Conservation (phyloP, 2,797 vertebrate genomes). For the Sylvia borin region DNA sequence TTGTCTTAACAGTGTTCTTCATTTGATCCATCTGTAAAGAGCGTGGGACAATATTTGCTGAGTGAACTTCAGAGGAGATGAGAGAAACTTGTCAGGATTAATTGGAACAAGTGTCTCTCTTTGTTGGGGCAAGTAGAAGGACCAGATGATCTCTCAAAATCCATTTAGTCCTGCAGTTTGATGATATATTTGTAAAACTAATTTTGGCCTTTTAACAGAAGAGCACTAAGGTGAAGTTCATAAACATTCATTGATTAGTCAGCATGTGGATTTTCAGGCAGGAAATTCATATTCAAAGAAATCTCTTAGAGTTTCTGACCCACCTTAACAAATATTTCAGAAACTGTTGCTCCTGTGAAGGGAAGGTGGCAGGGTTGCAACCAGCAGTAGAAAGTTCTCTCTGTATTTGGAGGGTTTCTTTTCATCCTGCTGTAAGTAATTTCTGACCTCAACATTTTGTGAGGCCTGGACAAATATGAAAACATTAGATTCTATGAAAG, state of each 20-base stretch:
- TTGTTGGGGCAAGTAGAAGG: background rate
- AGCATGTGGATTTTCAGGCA: background rate
- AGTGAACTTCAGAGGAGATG: background rate
- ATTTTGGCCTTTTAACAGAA: background rate
- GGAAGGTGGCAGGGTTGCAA: background rate
- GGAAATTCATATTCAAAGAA: background rate
- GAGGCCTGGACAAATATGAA: background rate
- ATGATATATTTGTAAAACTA: background rate
- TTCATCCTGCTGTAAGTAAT: conserved; percentile 4
- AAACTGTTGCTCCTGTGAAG: background rate
- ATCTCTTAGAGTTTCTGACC: background rate
- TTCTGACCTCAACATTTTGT: background rate
- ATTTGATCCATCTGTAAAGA: background rate
- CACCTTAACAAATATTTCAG: background rate
- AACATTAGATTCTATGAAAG: background rate
- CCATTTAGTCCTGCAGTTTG: background rate
- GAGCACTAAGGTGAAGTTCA: background rate
- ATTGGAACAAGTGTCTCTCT: background rate
- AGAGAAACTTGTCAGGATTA: background rate
- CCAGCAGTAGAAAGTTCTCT: background rate
- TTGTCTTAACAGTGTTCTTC: background rate
- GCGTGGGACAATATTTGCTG: background rate
- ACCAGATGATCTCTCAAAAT: background rate
- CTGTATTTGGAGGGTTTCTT: background rate
- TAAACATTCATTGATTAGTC: background rate